These are phyloP conservation scores for Numenius arquata DNA, from an alignment of 2,113 vertebrate genomes.

Conservation along the genomic window DNA sequence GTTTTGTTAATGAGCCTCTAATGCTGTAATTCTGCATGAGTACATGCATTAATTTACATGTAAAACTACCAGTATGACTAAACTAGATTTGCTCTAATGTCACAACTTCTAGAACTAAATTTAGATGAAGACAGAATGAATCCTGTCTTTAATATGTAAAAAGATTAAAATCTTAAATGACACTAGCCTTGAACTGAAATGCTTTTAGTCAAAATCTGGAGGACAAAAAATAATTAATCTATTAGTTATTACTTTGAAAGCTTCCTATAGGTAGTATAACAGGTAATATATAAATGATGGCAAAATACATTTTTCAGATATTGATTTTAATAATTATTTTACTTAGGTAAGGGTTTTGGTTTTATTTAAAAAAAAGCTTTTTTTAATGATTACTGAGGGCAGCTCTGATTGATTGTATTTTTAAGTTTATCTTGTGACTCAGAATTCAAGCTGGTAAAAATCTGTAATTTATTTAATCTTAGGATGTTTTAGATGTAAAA, in stretches of 20 bases:
- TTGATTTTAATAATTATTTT: not conserved
- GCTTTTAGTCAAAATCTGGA: not conserved
- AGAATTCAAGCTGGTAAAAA: not conserved
- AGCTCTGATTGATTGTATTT: not conserved
- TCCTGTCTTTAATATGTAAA: not conserved
- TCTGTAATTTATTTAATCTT: not conserved
- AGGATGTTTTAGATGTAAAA: not conserved
- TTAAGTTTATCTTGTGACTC: not conserved
- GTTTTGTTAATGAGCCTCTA: conserved; percentile 50
- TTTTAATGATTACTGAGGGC: not conserved
- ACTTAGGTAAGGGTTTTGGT: fast-evolving
- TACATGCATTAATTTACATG: conserved; percentile 39
- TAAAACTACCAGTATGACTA: conserved; percentile 26
- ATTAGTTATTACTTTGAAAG: not conserved
- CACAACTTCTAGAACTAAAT: conserved; percentile 20
- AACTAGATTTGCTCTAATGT: not conserved
- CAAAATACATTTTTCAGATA: not conserved
- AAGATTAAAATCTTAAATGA: not conserved
- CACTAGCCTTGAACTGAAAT: not conserved
- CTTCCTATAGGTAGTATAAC: not conserved
- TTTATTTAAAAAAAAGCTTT: not conserved
- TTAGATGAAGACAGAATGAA: not conserved
- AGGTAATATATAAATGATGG: not conserved
- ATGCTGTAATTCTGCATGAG: conserved; percentile 19
- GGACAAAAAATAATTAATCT: not conserved